phyloP scores from a whole-genome alignment of 2,797 vertebrate species.

The Gephyroberyx darwinii region DNA sequence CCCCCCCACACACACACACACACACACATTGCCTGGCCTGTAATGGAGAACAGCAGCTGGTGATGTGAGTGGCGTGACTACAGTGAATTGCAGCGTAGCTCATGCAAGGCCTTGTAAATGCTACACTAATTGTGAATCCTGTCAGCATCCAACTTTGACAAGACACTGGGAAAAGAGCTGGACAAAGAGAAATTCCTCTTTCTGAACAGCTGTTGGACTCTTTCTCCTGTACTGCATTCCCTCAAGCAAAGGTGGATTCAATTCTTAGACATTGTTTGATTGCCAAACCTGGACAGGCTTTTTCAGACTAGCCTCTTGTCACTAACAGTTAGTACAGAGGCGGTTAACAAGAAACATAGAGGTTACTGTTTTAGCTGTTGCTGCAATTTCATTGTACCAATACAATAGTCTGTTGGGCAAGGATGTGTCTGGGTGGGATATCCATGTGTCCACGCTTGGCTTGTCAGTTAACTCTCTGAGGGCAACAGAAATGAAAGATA shows the following conservation, averaged over 20 bases:
- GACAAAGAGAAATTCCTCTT: slow-evolving; percentile 55
- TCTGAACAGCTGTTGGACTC: slow-evolving; percentile 65
- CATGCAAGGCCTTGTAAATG: slow-evolving; percentile 74
- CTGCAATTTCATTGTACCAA: slow-evolving; percentile 40
- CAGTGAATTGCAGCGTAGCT: slow-evolving; percentile 67
- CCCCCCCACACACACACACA: slow-evolving; percentile 26
- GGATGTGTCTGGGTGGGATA: slow-evolving; percentile 33
- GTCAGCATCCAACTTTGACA: slow-evolving; percentile 71
- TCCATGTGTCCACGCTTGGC: slow-evolving; percentile 14
- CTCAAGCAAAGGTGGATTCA: slow-evolving; percentile 64
- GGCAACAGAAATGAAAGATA: slow-evolving; percentile 19
- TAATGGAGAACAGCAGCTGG: slow-evolving; percentile 73
- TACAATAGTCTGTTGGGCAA: slow-evolving; percentile 28
- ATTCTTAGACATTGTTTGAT: slow-evolving; percentile 19
- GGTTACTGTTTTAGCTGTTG: slow-evolving; percentile 35
- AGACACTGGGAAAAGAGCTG: slow-evolving; percentile 45
- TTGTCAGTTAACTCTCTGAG: slow-evolving; percentile 4
- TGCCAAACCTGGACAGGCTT: slow-evolving; percentile 45
- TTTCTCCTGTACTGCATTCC: slow-evolving; percentile 44
- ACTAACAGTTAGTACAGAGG: slow-evolving; percentile 51
- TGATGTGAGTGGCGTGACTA: slow-evolving; percentile 72
- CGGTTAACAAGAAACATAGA: slow-evolving; percentile 57
- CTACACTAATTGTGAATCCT: slow-evolving; percentile 74
- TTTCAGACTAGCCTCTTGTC: slow-evolving; percentile 50
- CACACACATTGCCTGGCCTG: slow-evolving; percentile 58